phyloP scores from a whole-genome alignment of 2,113 vertebrate genomes.

The Halcyon malimbica region DNA sequence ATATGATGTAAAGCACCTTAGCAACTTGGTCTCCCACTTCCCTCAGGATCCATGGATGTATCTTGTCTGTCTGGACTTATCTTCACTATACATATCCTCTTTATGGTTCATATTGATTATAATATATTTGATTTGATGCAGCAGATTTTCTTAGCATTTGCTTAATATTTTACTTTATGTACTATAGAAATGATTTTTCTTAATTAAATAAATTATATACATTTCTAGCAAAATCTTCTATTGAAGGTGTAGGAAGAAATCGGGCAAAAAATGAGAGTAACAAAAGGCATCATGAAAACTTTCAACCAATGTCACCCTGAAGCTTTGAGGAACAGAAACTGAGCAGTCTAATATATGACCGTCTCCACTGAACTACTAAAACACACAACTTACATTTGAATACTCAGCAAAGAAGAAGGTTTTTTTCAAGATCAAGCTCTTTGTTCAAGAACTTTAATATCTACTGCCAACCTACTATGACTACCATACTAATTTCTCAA shows the following conservation, averaged over 20 bases:
- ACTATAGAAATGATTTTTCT: not conserved
- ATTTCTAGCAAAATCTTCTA: not conserved
- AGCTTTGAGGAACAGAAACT: not conserved
- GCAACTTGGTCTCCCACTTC: too few relatives aligned
- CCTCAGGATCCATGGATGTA: too few relatives aligned
- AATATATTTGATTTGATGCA: not conserved
- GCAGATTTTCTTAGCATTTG: not conserved
- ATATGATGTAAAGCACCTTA: too few relatives aligned
- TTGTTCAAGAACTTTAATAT: not conserved
- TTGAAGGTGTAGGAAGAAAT: not conserved
- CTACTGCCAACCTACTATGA: not conserved
- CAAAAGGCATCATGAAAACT: not conserved
- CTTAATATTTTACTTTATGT: not conserved
- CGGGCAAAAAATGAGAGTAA: not conserved
- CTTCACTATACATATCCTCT: too few relatives aligned
- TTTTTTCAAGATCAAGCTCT: not conserved
- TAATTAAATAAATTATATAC: not conserved
- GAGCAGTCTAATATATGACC: not conserved
- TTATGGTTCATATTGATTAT: not conserved
- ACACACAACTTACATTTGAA: not conserved
- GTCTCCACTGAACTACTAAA: not conserved
- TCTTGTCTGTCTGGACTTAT: too few relatives aligned
- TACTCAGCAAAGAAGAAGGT: not conserved
- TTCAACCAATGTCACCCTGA: not conserved
- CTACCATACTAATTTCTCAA: not conserved